Evolutionary conservation across 1,140 invertebrate genomes (phyloP).

Genomic region (Lordiphosa collinella): DNA sequence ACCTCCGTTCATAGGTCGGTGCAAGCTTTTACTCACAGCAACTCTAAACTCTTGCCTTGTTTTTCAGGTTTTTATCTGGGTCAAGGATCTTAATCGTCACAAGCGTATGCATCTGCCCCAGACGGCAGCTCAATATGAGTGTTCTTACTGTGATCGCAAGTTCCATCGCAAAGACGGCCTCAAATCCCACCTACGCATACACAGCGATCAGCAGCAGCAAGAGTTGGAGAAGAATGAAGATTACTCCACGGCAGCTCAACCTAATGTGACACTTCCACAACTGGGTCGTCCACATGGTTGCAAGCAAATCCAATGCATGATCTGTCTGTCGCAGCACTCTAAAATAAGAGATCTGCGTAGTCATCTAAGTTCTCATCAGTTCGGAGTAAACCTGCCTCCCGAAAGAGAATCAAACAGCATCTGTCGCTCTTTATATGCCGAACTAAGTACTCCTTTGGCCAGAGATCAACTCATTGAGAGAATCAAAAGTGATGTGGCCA

Average conservation of each 20-base stretch:
- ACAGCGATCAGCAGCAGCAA: conserved; percentile 18
- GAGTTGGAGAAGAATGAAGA: conserved; percentile 1
- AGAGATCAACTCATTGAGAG: conserved; percentile 29
- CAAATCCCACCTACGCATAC: conserved; percentile 62
- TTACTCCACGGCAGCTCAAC: neutral
- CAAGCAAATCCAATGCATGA: conserved; percentile 71
- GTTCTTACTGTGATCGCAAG: conserved; percentile 81
- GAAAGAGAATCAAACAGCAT: conserved; percentile 21
- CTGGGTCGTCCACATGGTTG: conserved; percentile 58
- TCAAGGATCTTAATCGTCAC: conserved; percentile 81
- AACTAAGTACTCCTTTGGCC: conserved; percentile 18
- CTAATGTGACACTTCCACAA: conserved; percentile 11
- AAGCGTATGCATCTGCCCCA: conserved; percentile 80
- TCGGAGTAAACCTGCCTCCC: conserved; percentile 13
- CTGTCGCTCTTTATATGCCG: conserved; percentile 50
- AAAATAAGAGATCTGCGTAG: conserved; percentile 59
- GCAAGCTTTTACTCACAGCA: too few species aligned
- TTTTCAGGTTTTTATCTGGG: conserved; percentile 79
- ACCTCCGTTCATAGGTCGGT: too few species aligned
- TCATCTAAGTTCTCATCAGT: conserved; percentile 49
- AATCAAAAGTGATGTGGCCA: conserved; percentile 48
- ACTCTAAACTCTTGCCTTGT: too few species aligned
- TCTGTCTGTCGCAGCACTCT: conserved; percentile 58
- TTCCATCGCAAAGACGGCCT: conserved; percentile 81
- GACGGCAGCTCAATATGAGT: conserved; percentile 80